Evolutionary conservation across 2,113 vertebrate genomes (phyloP), one percentile per base, ranked within the genome.

Genomic region (Cygnus atratus): DNA sequence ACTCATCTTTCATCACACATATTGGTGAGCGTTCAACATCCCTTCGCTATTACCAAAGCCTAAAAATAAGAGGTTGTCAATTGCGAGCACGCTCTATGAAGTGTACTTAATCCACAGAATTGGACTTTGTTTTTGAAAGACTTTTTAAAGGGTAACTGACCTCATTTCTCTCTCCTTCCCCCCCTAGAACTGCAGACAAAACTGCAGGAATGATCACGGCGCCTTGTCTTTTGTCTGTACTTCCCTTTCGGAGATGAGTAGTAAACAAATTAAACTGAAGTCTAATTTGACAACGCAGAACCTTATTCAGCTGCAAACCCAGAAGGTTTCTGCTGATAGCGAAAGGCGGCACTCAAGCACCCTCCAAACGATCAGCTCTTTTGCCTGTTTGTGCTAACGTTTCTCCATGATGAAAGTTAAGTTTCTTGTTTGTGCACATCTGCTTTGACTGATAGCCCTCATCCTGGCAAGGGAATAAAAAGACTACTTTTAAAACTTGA

Each of bases 261-360:
- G 72, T 93, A 95, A 95, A 96, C 83, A 96, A 88, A 59, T 39
- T 41, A 22, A 93, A 86, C 3, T 26, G 13, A 57, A 92, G 83
- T 68, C 90, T 54, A 65, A 77, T 92, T 92, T 65, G 90, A 88
- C 76, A 61, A 58, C 1, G 2, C 52, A 90, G 43, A 20, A 70
- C 81, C 72, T 61, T 79, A 63, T 8, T 68, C 58, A 76, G 68
- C 93, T 71, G 43, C 61, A 76, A 26, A 61, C 33, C 86, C 92
- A 94, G 95, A 92, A 96, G 86, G 84, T 81, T 91, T 96, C 88
- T 94, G 84, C 50, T 94, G 96, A 96, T 59, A 94, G 86, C 39
- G 86, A 57, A 88, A 76, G 83, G 25, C 6, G 14, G 39, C 90
- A 78, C 68, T 74, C n/a, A 2, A 85, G 86, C 70, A 84, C 90